Percentiles rank a stretch among this genome's conserved stretches.
Evolutionary conservation across 2,888 invertebrate genomes (phyloP).

Genomic region (Sesia bembeciformis): DNA sequence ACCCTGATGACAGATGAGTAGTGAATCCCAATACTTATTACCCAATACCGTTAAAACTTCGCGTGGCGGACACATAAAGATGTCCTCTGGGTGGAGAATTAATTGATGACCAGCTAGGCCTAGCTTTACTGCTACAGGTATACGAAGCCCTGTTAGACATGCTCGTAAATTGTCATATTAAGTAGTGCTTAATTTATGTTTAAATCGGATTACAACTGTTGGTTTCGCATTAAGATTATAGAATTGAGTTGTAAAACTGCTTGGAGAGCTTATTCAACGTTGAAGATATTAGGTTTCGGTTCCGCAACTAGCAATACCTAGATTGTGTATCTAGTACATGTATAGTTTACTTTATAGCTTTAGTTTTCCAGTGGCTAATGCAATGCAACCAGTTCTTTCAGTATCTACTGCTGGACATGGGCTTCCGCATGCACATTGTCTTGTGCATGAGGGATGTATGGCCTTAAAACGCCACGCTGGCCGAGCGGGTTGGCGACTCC

Average conservation of each 20-base stretch:
- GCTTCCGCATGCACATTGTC: no score
- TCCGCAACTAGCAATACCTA: no score
- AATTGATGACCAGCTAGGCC: constrained; percentile 36
- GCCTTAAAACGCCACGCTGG: no score
- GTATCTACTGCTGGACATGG: no score
- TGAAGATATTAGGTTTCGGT: no score
- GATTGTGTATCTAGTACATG: no score
- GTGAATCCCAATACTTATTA: constrained; percentile 8
- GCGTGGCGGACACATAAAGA: constrained; percentile 35
- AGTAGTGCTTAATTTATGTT: constrained; percentile 40
- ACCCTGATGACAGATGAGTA: constrained; percentile 21
- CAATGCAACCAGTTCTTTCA: no score
- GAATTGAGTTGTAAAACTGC: constrained; percentile 27
- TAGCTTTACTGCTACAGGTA: constrained; percentile 15
- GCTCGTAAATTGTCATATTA: constrained; percentile 54
- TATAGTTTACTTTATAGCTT: no score
- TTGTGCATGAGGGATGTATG: no score
- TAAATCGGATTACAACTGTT: constrained; percentile 41
- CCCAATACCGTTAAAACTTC: constrained; percentile 32
- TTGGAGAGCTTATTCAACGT: background rate
- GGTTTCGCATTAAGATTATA: constrained; percentile 32
- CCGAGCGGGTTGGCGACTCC: no score
- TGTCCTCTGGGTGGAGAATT: constrained; percentile 43
- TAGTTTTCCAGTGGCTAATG: no score
- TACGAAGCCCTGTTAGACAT: constrained; percentile 26